Conservation (phyloP, 2,888 invertebrate species). For the Coelinius sp. region DNA sequence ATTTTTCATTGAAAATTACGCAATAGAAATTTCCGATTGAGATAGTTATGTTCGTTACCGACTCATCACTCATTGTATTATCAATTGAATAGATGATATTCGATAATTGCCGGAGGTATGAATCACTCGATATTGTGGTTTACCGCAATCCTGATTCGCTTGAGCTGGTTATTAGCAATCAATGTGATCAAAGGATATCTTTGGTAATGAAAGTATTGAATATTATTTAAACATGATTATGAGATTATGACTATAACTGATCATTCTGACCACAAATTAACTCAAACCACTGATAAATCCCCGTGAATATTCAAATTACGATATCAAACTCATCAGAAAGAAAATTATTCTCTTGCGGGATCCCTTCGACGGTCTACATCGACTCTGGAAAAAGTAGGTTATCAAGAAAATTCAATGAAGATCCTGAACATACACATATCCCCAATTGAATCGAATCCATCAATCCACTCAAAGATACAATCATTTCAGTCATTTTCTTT, state of each 20-base stretch:
- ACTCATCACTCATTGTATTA: neutral
- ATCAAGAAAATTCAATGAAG: slow-evolving; percentile 17
- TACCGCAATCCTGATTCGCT: neutral
- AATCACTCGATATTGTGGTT: neutral
- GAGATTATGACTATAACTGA: neutral
- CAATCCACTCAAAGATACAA: neutral
- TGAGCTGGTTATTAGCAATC: neutral
- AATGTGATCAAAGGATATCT: neutral
- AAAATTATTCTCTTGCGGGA: neutral
- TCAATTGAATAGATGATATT: slow-evolving; percentile 1
- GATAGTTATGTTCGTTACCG: neutral
- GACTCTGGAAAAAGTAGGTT: slow-evolving; percentile 23
- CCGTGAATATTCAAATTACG: neutral
- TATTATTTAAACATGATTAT: no score
- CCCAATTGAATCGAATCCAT: neutral
- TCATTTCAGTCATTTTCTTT: neutral
- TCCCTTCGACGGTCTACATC: slow-evolving; percentile 4
- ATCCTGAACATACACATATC: neutral
- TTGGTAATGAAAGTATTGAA: no score
- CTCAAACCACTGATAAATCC: neutral
- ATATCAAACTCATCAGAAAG: neutral
- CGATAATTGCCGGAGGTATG: neutral
- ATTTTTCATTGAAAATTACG: neutral
- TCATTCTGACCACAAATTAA: neutral
- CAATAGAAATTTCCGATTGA: neutral